Evolutionary conservation across 2,113 vertebrate species (phyloP).

Genomic region (Callopanchax toddi): DNA sequence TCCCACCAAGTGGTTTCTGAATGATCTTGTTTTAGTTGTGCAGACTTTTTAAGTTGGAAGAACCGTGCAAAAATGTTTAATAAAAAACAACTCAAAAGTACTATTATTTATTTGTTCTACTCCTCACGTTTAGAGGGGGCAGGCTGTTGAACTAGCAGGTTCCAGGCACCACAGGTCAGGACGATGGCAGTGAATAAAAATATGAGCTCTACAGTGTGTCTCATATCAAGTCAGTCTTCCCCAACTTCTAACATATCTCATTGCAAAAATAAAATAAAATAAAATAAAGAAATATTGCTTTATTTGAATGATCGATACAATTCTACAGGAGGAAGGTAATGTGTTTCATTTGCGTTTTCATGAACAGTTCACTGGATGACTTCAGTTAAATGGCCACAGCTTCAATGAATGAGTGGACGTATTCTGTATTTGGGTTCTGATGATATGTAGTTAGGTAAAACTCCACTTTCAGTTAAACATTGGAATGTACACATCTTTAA

Average conservation of each 20-base stretch:
- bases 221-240: constrained; percentile 28
- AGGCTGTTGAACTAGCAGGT: constrained; percentile 42
- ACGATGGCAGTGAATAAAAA: constrained; percentile 69
- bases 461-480: not conserved
- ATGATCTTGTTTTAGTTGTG: constrained; percentile 48
- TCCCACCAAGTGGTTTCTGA: constrained; percentile 39
- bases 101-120: constrained; percentile 51
- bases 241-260: constrained; percentile 2
- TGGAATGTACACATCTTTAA: constrained; percentile 26
- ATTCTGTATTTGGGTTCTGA: not conserved
- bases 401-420: constrained; percentile 11
- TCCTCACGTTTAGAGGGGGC: constrained; percentile 38
- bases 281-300: constrained; percentile 62
- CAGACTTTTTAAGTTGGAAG: constrained; percentile 59
- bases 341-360: no score
- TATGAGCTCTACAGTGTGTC: constrained; percentile 56
- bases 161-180: constrained; percentile 73
- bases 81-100: constrained; percentile 6
- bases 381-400: not conserved
- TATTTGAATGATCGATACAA: not conserved
- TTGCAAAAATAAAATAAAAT: constrained; percentile 18
- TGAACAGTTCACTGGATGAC: constrained; percentile 1
- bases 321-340: not conserved
- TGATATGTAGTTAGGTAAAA: constrained; percentile 8
- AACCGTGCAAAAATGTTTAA: constrained; percentile 50